Evolutionary conservation across 2,113 vertebrate genomes (phyloP).

Genomic region (Oreochromis niloticus): DNA sequence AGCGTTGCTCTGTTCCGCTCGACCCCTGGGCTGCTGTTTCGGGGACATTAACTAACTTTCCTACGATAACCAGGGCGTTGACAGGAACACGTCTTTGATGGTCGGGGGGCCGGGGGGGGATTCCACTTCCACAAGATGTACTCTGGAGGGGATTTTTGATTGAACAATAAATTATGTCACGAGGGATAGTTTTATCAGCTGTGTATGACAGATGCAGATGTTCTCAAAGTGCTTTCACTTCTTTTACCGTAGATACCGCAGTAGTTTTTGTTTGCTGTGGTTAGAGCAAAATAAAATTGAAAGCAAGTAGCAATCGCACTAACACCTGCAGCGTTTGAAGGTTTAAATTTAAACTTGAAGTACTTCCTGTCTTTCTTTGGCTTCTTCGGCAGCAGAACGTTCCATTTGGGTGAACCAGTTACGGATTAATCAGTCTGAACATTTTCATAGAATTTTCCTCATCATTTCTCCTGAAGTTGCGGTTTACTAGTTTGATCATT

Average conservation of each 20-base stretch:
- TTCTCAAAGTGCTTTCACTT: background rate
- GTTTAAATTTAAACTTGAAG: background rate
- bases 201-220: background rate
- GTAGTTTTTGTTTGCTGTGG: background rate
- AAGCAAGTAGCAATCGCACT: background rate
- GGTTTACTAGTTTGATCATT: background rate
- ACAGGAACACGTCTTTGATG: constrained; percentile 43
- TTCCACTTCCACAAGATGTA: background rate
- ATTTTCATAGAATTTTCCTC: background rate
- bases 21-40: background rate
- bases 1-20: background rate
- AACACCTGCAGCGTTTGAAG: background rate
- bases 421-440: background rate
- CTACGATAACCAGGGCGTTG: background rate
- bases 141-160: background rate
- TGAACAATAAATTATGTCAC: background rate
- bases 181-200: background rate
- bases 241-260: background rate
- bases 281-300: background rate
- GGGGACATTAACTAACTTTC: background rate
- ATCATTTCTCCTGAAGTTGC: background rate
- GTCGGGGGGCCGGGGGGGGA: background rate
- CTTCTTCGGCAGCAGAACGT: background rate
- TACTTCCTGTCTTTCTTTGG: background rate
- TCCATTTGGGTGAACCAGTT: background rate